Conservation (phyloP, 2,113 vertebrate species). For the Forbesichthys agassizii region DNA sequence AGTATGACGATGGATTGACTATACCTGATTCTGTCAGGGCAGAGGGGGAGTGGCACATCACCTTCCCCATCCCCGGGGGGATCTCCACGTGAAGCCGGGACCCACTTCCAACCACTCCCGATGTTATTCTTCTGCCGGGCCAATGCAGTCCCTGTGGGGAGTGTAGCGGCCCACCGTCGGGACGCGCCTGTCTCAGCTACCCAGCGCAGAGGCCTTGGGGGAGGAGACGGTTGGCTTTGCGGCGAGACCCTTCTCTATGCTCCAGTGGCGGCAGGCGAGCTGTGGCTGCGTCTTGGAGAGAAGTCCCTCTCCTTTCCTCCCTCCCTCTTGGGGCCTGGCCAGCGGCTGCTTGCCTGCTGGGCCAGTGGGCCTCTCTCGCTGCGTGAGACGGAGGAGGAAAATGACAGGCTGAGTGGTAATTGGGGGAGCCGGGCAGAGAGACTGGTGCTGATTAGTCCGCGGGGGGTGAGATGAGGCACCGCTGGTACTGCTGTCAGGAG, state of each 20-base stretch:
- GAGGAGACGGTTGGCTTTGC: neutral
- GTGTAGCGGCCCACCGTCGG: constrained; percentile 24
- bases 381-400: constrained; percentile 40
- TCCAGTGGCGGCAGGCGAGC: neutral
- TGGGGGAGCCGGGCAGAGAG: constrained; percentile 35
- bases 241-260: neutral
- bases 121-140: constrained; percentile 29
- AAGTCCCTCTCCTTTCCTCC: neutral
- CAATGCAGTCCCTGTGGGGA: constrained; percentile 32
- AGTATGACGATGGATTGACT: constrained; percentile 65
- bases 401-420: constrained; percentile 52
- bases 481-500: constrained; percentile 17
- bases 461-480: constrained; percentile 16
- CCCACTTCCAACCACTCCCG: constrained; percentile 44
- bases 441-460: constrained; percentile 53
- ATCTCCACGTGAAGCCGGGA: constrained; percentile 20
- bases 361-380: constrained; percentile 21
- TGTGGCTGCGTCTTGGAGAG: neutral
- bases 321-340: constrained; percentile 13
- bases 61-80: constrained; percentile 6
- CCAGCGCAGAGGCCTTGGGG: constrained; percentile 20
- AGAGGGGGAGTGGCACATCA: constrained; percentile 31
- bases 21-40: constrained; percentile 51
- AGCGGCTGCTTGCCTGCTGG: constrained; percentile 28
- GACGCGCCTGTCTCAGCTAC: constrained; percentile 1